These are phyloP conservation scores for Anoplius nigerrimus DNA, from an alignment of 2,888 invertebrate genomes.

Conservation along the genomic window DNA sequence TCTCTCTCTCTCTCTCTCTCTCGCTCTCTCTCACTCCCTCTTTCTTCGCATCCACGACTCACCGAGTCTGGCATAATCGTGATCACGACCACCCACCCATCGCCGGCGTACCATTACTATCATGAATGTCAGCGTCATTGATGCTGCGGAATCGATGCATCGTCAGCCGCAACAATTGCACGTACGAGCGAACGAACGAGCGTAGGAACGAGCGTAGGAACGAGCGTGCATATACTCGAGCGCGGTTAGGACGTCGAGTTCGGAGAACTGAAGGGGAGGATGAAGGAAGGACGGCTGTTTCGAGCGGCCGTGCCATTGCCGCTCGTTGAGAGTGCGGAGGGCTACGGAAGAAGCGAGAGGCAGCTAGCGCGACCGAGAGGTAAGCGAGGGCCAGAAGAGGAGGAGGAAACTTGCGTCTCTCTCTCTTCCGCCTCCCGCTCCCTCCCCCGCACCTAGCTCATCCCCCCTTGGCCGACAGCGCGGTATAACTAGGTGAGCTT, in stretches of 20 bases:
- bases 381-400: conserved; percentile 27
- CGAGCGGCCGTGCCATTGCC: conserved; percentile 10
- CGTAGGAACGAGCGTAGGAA: conserved; percentile 18
- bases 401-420: conserved; percentile 10
- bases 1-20: background rate
- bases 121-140: conserved; percentile 19
- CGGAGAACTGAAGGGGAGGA: background rate
- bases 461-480: conserved; percentile 24
- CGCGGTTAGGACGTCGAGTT: background rate
- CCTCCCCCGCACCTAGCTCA: conserved; percentile 18
- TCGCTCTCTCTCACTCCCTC: background rate
- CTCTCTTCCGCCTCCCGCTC: background rate
- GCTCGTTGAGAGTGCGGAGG: background rate
- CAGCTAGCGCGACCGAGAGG: too few species aligned
- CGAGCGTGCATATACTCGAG: conserved; percentile 5
- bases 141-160: conserved; percentile 9
- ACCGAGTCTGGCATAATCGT: conserved; percentile 26
- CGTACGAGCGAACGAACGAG: conserved; percentile 18
- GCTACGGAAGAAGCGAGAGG: background rate
- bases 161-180: conserved; percentile 21
- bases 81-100: conserved; percentile 1
- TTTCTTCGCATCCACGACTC: conserved; percentile 16
- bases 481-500: conserved; percentile 64
- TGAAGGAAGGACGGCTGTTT: conserved; percentile 35
- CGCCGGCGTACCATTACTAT: background rate